A percentile compares a stretch with the other conserved stretches of the same genome.
Evolutionary conservation across 2,797 vertebrate species (phyloP).

Genomic region (Acanthurus tractus): DNA sequence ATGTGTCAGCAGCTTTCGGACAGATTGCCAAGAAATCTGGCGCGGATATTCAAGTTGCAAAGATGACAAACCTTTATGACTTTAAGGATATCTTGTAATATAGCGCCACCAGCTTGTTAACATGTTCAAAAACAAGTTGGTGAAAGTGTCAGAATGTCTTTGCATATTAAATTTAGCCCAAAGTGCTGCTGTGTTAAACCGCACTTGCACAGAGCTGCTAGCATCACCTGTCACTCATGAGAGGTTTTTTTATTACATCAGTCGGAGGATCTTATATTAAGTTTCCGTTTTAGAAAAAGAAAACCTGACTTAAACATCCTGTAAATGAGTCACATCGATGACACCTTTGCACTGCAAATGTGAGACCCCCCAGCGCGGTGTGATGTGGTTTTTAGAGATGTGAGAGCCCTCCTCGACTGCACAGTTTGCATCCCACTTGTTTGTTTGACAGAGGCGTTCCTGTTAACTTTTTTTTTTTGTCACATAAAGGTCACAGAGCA

Average conservation of each 20-base stretch:
- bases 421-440: background rate
- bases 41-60: too few species aligned
- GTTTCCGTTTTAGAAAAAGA: constrained; percentile 17
- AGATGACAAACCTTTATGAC: too few species aligned
- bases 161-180: too few species aligned
- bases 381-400: constrained; percentile 40
- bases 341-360: constrained; percentile 9
- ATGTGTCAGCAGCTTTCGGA: too few species aligned
- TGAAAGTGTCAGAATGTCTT: too few species aligned
- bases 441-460: background rate
- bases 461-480: background rate
- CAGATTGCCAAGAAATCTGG: background rate
- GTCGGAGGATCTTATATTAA: background rate
- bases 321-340: constrained; percentile 36
- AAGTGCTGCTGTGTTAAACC: too few species aligned
- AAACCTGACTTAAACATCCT: constrained; percentile 36
- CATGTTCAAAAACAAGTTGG: too few species aligned
- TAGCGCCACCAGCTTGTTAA: too few species aligned
- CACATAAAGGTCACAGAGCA: background rate
- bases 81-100: too few species aligned
- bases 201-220: too few species aligned
- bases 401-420: background rate
- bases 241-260: background rate
- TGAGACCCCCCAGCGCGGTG: too few species aligned
- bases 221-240: background rate